These are phyloP conservation scores for Calyptomena viridis DNA, from an alignment of 2,113 vertebrate species.

Conservation along the genomic window DNA sequence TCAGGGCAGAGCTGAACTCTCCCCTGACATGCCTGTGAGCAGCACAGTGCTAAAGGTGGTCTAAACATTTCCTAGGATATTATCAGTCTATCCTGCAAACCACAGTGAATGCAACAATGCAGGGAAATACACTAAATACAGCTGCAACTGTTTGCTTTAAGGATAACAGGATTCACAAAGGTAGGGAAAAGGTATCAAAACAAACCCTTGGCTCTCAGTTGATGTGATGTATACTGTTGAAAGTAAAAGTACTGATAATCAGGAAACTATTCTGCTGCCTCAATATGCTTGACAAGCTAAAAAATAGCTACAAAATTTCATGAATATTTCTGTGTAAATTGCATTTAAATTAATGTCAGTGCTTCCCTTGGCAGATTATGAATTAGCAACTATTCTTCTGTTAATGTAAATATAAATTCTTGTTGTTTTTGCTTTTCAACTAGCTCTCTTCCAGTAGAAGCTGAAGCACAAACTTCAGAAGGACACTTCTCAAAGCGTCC, in stretches of 20 bases:
- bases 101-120: neutral
- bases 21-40: neutral
- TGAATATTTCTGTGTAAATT: constrained; percentile 70
- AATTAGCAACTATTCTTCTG: constrained; percentile 69
- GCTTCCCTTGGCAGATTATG: constrained; percentile 55
- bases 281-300: constrained; percentile 55
- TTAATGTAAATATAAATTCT: constrained; percentile 70
- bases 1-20: neutral
- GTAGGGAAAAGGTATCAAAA: constrained; percentile 16
- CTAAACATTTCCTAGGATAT: neutral
- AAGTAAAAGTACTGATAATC: constrained; percentile 44
- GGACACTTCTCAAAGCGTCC: constrained; percentile 44
- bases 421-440: constrained; percentile 63
- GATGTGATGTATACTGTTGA: neutral
- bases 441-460: constrained; percentile 48
- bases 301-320: constrained; percentile 65
- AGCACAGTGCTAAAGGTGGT: neutral
- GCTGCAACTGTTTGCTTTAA: neutral
- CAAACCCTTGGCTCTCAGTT: neutral
- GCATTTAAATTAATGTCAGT: constrained; percentile 61
- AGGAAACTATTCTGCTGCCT: constrained; percentile 44
- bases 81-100: neutral
- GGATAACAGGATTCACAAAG: neutral
- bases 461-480: constrained; percentile 52
- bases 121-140: neutral